Evolutionary conservation across 2,888 invertebrate genomes (phyloP), one percentile per base, ranked within the genome.

Genomic region (Acanthacorydalis orientalis): DNA sequence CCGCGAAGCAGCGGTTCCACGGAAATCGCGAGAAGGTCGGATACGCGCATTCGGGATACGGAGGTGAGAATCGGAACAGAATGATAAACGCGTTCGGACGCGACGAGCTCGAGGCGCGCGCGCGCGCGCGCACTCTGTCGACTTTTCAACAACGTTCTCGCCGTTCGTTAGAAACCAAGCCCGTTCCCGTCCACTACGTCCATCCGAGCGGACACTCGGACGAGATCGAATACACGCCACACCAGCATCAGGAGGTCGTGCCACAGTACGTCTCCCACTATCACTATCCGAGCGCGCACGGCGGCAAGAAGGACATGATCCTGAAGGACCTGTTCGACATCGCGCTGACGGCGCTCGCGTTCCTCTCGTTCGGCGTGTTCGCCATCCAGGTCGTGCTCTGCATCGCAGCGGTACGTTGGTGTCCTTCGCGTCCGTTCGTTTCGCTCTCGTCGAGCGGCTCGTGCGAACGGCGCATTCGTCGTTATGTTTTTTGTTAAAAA

Each of bases 291-390:
- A 54, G 56, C 4, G 56, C 57, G 23, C 51, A 56, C 31, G 57
- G 59, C 39, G 48, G 64, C 53, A 43, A 74, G 70, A 61, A 77
- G 51, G 77, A 79, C 8, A 68, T 86, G 16, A 76, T 78, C 1
- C 61, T 86, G 23, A 74, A 74, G 9, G 82, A 87, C 55, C 72
- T 88, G 37, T 83, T 85, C 55, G 86, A 88, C 51, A 78, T 87
- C 50, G 84, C 85, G 0, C 68, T 87, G 23, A 87, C 87, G 0
- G 85, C 85, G 1, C 70, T 88, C 35, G 87, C 87, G 0, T 87
- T 83, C 58, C 62, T 87, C 9, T 82, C 86, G 0, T 88, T 88
- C 56, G 84, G 83, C 32, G 76, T 85, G 69, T 88, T 88, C 55
- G 69, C 83, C 11, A 69, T 87, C 42, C 85, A 88, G 61, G 76